These are phyloP conservation scores for Corythornis cristatus DNA, from an alignment of 2,113 vertebrate species.

Conservation along the genomic window DNA sequence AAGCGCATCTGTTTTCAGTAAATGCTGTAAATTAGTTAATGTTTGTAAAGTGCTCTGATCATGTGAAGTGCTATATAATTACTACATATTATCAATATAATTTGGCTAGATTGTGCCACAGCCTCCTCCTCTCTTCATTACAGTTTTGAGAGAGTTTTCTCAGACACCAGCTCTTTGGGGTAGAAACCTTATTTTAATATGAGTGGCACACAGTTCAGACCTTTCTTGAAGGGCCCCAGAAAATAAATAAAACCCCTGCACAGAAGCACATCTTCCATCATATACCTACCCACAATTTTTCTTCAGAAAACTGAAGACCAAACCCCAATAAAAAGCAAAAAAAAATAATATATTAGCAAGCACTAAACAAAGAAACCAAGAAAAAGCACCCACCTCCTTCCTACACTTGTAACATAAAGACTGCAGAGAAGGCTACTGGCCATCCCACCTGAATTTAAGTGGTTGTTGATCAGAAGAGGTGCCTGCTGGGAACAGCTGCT, in stretches of 20 bases:
- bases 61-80: conserved; percentile 64
- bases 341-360: not conserved
- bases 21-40: conserved; percentile 73
- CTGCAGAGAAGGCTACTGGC: accelerated
- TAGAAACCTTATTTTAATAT: not conserved
- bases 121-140: not conserved
- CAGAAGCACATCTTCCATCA: not conserved
- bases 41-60: conserved; percentile 68
- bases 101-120: conserved; percentile 53
- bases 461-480: not conserved
- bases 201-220: not conserved
- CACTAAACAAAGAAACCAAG: accelerated
- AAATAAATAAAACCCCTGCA: not conserved
- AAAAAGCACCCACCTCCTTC: accelerated
- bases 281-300: accelerated
- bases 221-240: not conserved
- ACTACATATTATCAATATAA: conserved; percentile 60
- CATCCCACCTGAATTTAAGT: not conserved
- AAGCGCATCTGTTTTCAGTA: conserved; percentile 55
- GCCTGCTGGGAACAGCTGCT: not conserved
- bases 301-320: not conserved
- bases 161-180: not conserved
- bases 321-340: accelerated
- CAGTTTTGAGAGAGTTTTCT: not conserved
- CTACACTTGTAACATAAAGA: accelerated